A percentile compares a stretch with the other conserved stretches of the same genome.
Evolutionary conservation across 2,888 invertebrate species (phyloP).

Genomic region (Drosophila anomalata): DNA sequence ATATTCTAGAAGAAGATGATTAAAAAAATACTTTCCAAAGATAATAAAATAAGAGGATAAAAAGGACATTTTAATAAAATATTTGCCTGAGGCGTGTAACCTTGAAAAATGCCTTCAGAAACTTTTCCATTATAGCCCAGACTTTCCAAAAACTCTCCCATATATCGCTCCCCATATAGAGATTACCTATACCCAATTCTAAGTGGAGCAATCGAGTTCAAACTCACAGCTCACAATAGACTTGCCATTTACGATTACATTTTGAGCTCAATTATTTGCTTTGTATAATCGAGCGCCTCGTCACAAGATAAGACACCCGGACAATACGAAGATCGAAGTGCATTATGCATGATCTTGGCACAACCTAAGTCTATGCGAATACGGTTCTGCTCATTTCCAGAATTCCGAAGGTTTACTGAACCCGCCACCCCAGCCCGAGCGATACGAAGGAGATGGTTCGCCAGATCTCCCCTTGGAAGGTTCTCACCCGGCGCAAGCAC

Average conservation of each 20-base stretch:
- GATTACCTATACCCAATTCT: slow-evolving; percentile 32
- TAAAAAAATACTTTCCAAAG: not conserved
- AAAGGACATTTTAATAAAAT: not conserved
- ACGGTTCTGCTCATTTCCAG: slow-evolving; percentile 19
- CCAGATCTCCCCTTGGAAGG: slow-evolving; percentile 81
- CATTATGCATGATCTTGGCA: slow-evolving; percentile 65
- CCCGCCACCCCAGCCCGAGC: slow-evolving; percentile 9
- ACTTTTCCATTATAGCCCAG: slow-evolving; percentile 20
- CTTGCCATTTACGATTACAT: slow-evolving; percentile 57
- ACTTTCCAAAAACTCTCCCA: not conserved
- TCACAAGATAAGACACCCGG: slow-evolving; percentile 30
- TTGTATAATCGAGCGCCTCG: slow-evolving; percentile 50
- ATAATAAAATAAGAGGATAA: no score
- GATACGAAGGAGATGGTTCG: slow-evolving; percentile 63
- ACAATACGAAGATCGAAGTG: slow-evolving; percentile 32
- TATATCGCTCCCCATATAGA: slow-evolving; percentile 13
- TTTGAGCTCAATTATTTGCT: slow-evolving; percentile 62
- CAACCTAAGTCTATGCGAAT: slow-evolving; percentile 41
- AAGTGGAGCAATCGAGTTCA: slow-evolving; percentile 49
- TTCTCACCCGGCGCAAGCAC: slow-evolving; percentile 81
- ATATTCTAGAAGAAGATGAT: not conserved
- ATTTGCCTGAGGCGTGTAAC: not conserved
- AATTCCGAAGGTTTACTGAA: slow-evolving; percentile 54
- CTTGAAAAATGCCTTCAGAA: not conserved
- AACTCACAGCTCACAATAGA: slow-evolving; percentile 47